A percentile compares a stretch with the other conserved stretches of the same genome.
phyloP scores from a whole-genome alignment of 1,140 invertebrate species.

The Centruroides vittatus region DNA sequence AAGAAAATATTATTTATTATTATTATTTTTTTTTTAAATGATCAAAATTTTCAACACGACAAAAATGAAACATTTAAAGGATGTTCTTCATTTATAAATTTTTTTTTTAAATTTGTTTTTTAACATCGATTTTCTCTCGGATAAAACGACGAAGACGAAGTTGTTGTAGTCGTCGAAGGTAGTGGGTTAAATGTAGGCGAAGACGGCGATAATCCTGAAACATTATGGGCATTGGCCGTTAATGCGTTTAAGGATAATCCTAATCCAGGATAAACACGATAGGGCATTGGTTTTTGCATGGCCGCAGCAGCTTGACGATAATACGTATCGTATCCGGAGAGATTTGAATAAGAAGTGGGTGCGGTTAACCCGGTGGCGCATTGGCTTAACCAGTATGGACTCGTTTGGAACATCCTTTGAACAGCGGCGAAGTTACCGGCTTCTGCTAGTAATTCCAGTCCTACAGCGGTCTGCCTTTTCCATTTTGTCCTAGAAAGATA shows the following conservation, averaged over 20 bases:
- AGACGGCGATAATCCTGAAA: no score
- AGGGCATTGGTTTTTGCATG: slow-evolving; percentile 75
- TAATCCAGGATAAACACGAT: slow-evolving; percentile 37
- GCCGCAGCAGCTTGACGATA: slow-evolving; percentile 59
- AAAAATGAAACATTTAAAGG: no score
- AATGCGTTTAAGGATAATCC: neutral
- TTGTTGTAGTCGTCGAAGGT: no score
- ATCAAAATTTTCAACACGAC: no score
- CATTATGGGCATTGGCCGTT: no score
- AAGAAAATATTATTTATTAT: no score
- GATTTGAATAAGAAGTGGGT: slow-evolving; percentile 18
- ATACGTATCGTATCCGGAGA: slow-evolving; percentile 48
- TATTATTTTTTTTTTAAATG: no score
- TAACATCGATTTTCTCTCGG: no score
- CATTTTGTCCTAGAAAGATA: slow-evolving; percentile 62
- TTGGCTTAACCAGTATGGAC: slow-evolving; percentile 47
- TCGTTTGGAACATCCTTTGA: slow-evolving; percentile 72
- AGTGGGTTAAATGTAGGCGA: no score
- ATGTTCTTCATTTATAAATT: no score
- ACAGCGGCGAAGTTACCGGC: slow-evolving; percentile 93
- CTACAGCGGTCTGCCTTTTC: slow-evolving; percentile 97
- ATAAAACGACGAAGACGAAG: no score
- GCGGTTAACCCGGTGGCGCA: slow-evolving; percentile 31
- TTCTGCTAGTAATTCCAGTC: slow-evolving; percentile 87
- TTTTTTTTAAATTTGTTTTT: no score